phyloP scores from a whole-genome alignment of 2,113 vertebrate species.

The Cettia cetti region DNA sequence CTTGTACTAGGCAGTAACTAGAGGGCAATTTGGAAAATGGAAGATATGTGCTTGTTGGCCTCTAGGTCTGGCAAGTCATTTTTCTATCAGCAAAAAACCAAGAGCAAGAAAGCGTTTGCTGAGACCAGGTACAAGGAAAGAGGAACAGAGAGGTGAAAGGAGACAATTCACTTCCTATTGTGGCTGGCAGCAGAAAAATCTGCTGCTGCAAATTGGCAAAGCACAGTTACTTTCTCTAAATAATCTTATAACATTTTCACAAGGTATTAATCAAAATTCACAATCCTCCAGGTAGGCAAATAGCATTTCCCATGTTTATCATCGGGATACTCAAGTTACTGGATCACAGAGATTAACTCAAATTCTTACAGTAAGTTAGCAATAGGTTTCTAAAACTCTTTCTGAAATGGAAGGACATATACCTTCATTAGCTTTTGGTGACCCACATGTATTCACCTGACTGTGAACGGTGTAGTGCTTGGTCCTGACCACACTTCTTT shows the following conservation, averaged over 20 bases:
- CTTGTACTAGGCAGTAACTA: not conserved
- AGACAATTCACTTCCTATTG: not conserved
- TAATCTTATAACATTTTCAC: accelerated
- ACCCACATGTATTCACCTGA: not conserved
- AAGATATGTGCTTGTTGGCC: not conserved
- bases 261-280: not conserved
- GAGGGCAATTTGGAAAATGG: not conserved
- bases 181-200: not conserved
- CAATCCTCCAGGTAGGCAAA: not conserved
- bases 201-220: not conserved
- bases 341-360: not conserved
- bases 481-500: not conserved
- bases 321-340: accelerated
- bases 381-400: not conserved
- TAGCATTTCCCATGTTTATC: not conserved
- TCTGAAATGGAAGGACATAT: not conserved
- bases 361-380: not conserved
- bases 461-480: not conserved
- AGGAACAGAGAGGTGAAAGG: not conserved
- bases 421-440: not conserved
- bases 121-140: not conserved
- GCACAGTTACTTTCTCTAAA: not conserved
- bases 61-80: not conserved
- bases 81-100: not conserved
- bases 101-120: not conserved